phyloP scores from a whole-genome alignment of 2,888 invertebrate species.

The Eugnorisma glareosa region DNA sequence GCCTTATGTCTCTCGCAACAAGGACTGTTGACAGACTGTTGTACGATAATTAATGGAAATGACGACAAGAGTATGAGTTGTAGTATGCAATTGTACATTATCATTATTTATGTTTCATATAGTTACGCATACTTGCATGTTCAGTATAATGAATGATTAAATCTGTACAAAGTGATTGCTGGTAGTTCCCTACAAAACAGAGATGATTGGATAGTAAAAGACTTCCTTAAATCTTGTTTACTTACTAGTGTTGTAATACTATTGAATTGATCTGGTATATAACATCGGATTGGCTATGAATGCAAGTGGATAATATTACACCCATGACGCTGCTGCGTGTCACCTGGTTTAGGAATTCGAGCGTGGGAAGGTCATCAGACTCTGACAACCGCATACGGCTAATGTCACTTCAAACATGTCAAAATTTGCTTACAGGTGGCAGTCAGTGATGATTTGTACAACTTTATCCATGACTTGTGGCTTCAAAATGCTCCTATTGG shows the following conservation, averaged over 20 bases:
- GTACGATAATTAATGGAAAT: slow-evolving; percentile 3
- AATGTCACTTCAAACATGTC: not conserved
- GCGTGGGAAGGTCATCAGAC: slow-evolving; percentile 9
- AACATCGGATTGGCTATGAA: slow-evolving; percentile 11
- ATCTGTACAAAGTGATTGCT: not conserved
- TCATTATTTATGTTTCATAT: slow-evolving; percentile 21
- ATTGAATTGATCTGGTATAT: not conserved
- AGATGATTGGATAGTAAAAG: slow-evolving; percentile 1
- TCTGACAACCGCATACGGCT: not conserved
- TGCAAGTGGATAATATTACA: slow-evolving; percentile 20
- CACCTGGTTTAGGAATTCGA: slow-evolving; percentile 2
- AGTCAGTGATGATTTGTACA: slow-evolving; percentile 97
- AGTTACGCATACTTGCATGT: not conserved
- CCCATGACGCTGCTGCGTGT: not conserved
- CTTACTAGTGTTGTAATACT: not conserved
- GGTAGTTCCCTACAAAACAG: not conserved
- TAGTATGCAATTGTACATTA: not conserved
- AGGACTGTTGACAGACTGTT: not conserved
- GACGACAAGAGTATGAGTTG: slow-evolving; percentile 12
- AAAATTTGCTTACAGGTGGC: slow-evolving; percentile 92
- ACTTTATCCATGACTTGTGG: slow-evolving; percentile 98
- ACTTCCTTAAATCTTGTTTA: not conserved
- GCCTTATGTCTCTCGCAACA: slow-evolving; percentile 8
- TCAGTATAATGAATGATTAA: not conserved
- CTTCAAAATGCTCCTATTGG: slow-evolving; percentile 99